A percentile compares a stretch with the other conserved stretches of the same genome.
Conservation (phyloP, 2,888 invertebrate genomes). For the Drepanosiphum platanoidis region DNA sequence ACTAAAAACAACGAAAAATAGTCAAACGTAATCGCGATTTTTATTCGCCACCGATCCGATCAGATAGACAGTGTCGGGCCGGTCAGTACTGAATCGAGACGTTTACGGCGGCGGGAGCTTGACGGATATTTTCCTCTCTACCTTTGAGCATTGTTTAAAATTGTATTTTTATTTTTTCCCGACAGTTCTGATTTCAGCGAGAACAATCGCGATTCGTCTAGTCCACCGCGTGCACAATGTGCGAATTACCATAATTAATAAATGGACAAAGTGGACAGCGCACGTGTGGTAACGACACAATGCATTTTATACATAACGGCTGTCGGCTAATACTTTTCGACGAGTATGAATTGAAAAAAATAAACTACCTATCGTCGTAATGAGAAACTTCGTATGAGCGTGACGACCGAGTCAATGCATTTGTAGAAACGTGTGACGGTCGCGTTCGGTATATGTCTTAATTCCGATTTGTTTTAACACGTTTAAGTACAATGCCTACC, state of each 20-base stretch:
- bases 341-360: background rate
- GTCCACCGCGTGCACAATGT: background rate
- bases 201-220: background rate
- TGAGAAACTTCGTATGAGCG: background rate
- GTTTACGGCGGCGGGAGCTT: too few relatives aligned
- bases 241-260: slow-evolving; percentile 30
- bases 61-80: background rate
- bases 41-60: background rate
- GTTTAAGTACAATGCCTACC: slow-evolving; percentile 1
- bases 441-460: background rate
- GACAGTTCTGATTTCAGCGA: background rate
- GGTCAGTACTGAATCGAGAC: background rate
- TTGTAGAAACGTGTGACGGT: background rate
- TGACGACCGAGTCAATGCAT: slow-evolving; percentile 1
- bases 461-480: slow-evolving; percentile 25
- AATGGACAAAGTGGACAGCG: background rate
- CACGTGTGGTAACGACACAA: background rate
- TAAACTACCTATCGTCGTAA: background rate
- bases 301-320: background rate
- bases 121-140: background rate
- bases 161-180: background rate
- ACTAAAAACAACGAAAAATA: background rate
- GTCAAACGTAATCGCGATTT: background rate
- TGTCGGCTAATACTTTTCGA: background rate
- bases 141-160: background rate